Evolutionary conservation across 2,888 invertebrate genomes (phyloP).

Genomic region (Tenthredo livida): DNA sequence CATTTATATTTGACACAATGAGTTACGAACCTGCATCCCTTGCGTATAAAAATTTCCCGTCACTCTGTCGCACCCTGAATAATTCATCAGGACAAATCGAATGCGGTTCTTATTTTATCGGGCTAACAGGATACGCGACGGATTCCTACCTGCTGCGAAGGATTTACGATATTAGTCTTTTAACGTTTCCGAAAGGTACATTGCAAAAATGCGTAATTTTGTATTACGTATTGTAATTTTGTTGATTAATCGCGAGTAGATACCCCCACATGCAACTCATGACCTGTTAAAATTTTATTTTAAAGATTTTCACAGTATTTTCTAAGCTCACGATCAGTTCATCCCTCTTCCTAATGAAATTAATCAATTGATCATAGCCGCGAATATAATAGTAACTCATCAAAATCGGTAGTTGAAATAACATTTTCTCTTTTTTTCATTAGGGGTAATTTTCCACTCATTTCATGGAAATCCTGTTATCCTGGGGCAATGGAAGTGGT

Average conservation of each 20-base stretch:
- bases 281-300: neutral
- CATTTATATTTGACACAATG: neutral
- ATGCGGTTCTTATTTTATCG: neutral
- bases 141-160: neutral
- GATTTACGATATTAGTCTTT: neutral
- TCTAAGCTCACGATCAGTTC: neutral
- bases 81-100: neutral
- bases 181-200: neutral
- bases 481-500: conserved; percentile 37
- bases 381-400: neutral
- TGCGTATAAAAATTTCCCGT: neutral
- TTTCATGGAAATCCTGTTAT: conserved; percentile 31
- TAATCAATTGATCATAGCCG: neutral
- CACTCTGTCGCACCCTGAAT: neutral
- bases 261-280: neutral
- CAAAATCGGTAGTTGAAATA: neutral
- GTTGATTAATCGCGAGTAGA: neutral
- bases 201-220: neutral
- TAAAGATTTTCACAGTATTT: neutral
- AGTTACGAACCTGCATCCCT: neutral
- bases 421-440: neutral
- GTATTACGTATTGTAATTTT: neutral
- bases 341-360: neutral
- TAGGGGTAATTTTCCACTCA: neutral
- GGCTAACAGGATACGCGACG: neutral